Evolutionary conservation across 2,888 invertebrate species (phyloP), one percentile per base, ranked within the genome.

Genomic region (Dexiosoma caninum): DNA sequence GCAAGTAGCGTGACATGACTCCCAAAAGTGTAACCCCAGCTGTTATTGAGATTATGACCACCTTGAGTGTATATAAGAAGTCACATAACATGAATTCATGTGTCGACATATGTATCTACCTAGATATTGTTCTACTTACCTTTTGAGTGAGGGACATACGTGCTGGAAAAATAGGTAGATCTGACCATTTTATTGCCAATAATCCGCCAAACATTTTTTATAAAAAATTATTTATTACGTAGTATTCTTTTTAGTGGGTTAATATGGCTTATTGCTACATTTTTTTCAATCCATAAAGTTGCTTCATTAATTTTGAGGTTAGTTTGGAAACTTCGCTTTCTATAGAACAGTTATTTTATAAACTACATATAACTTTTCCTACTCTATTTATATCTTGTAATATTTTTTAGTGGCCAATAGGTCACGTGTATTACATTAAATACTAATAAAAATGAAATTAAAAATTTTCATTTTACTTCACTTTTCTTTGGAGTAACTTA

Each of bases 1-100:
- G 93, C 85, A 96, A 91, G 89, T 95, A 96, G 84, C 94, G 93
- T 46, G 97, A 96, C 32, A 97, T 90, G 9, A 96, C 93, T 42
- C 96, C 95, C 46, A 97, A 92, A n/a, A 97, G 91, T 8, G 95
- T 93, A 19, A 96, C 93, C 86, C 97, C 95, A 49, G 93, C 92
- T 8, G 89, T 87, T 32, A 90, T 83, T 2, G 90, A 90, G 37
- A 90, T 85, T 21, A 90, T 84, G 16, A 90, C 91, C 89, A 95
- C 86, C 91, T 91, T 62, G 0, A 14, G 0, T 5, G 75, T 72
- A n/a, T 2, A 44, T 35, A 19, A 30, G 10, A 32, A 51, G 9
- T 9, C 3, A 3, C 2, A 21, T 19, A 19, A 27, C 12, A 5
- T 10, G 0, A 2, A 32, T 6, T 44, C 3, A n/a, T 7, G 14